Percentiles rank a stretch among this genome's conserved stretches.
phyloP scores from a whole-genome alignment of 2,888 invertebrate genomes.

The Aphodius sticticus region DNA sequence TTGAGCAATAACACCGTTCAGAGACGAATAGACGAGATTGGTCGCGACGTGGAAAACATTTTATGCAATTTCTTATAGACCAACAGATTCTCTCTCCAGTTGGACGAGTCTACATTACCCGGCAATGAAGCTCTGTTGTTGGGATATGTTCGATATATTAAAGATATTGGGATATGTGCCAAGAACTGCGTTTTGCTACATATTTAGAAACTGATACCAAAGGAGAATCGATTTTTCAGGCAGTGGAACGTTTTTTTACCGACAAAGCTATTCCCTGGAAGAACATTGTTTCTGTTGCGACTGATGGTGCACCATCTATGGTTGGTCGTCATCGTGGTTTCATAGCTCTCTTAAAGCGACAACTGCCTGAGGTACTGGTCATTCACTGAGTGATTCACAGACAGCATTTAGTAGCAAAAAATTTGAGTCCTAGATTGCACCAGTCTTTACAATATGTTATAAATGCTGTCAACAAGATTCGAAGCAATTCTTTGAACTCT shows the following conservation, averaged over 20 bases:
- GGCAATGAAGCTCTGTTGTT: conserved; percentile 50
- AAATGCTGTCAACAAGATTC: conserved; percentile 26
- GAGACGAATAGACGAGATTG: conserved; percentile 45
- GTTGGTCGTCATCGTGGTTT: conserved; percentile 50
- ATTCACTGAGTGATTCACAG: conserved; percentile 47
- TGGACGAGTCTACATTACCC: conserved; percentile 53
- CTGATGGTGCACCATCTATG: conserved; percentile 51
- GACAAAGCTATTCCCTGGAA: conserved; percentile 44
- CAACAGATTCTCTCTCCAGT: conserved; percentile 52
- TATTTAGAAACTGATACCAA: conserved; percentile 29
- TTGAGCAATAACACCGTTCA: not conserved
- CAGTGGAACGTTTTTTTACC: conserved; percentile 42
- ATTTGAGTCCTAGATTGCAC: conserved; percentile 28
- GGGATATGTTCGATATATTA: conserved; percentile 48
- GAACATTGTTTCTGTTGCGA: conserved; percentile 50
- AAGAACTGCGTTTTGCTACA: conserved; percentile 30
- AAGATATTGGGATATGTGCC: conserved; percentile 22
- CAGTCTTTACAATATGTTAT: conserved; percentile 16
- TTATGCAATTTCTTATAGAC: conserved; percentile 50
- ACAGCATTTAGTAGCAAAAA: conserved; percentile 45
- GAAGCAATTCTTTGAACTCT: conserved; percentile 14
- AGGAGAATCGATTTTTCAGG: conserved; percentile 43
- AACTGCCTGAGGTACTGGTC: conserved; percentile 44
- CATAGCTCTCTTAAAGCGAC: conserved; percentile 50
- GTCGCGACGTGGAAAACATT: conserved; percentile 50